These are phyloP conservation scores for Hylaea fasciaria DNA, from an alignment of 2,888 invertebrate genomes.

Conservation along the genomic window DNA sequence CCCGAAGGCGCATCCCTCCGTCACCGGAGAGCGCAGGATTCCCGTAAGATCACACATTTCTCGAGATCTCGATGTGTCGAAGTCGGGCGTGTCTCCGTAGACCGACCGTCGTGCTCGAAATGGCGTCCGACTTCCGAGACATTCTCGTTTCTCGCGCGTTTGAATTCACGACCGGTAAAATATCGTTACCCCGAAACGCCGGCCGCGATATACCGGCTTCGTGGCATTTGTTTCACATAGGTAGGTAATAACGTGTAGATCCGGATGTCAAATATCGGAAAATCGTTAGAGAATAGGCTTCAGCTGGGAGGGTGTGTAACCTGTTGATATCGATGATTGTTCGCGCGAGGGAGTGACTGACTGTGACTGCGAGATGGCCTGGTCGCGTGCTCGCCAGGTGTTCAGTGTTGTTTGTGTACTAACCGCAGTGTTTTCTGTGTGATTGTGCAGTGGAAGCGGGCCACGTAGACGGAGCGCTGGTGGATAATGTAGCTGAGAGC, in stretches of 20 bases:
- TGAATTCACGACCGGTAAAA: slow-evolving; percentile 81
- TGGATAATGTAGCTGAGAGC: slow-evolving; percentile 91
- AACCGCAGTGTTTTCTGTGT: slow-evolving; percentile 54
- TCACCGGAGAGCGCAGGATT: slow-evolving; percentile 65
- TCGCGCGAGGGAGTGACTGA: slow-evolving; percentile 16
- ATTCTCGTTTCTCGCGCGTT: slow-evolving; percentile 70
- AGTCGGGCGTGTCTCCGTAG: slow-evolving; percentile 75
- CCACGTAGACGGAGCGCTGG: slow-evolving; percentile 81
- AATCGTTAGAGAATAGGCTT: slow-evolving; percentile 39
- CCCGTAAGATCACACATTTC: slow-evolving; percentile 59
- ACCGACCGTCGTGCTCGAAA: slow-evolving; percentile 65
- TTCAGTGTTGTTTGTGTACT: slow-evolving; percentile 33
- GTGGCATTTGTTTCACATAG: slow-evolving; percentile 28
- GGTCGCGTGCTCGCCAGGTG: slow-evolving; percentile 51
- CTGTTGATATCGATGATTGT: slow-evolving; percentile 64
- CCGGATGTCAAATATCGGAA: slow-evolving; percentile 6
- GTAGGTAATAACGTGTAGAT: neutral
- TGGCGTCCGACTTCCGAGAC: slow-evolving; percentile 70
- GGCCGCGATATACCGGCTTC: slow-evolving; percentile 48
- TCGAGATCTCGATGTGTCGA: slow-evolving; percentile 42
- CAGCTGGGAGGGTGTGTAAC: slow-evolving; percentile 76
- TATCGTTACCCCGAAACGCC: slow-evolving; percentile 50
- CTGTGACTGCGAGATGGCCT: slow-evolving; percentile 4
- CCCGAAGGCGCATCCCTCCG: slow-evolving; percentile 77
- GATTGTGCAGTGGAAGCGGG: slow-evolving; percentile 74